Percentiles rank a stretch among this genome's conserved stretches.
These are phyloP conservation scores for Megaceryle maxima DNA, from an alignment of 2,113 vertebrate species.

Conservation along the genomic window DNA sequence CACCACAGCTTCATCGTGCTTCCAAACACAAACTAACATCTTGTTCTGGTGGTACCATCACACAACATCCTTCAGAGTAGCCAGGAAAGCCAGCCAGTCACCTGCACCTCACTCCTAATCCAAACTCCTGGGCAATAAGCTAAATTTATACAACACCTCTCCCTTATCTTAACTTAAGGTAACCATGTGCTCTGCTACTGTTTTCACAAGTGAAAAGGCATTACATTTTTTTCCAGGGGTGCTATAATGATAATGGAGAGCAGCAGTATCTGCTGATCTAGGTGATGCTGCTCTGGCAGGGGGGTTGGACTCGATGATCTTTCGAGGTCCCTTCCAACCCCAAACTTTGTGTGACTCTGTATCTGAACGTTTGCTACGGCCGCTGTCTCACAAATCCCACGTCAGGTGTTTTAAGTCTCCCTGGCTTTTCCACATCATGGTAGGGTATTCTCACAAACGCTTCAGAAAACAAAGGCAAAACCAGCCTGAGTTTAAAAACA, in stretches of 20 bases:
- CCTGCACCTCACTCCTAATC: too few species aligned
- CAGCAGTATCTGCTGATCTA: not conserved
- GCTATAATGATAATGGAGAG: not conserved
- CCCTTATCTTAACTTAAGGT: not conserved
- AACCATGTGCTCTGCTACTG: not conserved
- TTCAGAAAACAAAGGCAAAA: not conserved
- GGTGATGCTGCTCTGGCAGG: too few species aligned
- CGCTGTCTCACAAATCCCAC: not conserved
- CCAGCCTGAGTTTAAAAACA: not conserved
- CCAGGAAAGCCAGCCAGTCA: not conserved
- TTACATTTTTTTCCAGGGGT: not conserved
- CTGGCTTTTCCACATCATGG: not conserved
- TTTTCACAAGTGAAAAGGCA: not conserved
- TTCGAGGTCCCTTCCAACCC: too few species aligned
- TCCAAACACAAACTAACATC: rapidly evolving
- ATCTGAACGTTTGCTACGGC: not conserved
- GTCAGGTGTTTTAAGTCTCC: not conserved
- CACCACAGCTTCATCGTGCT: not conserved
- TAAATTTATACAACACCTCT: not conserved
- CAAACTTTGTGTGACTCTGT: too few species aligned
- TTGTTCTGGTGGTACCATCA: not conserved
- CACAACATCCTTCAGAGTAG: not conserved
- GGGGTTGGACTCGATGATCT: too few species aligned
- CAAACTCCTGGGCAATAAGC: not conserved
- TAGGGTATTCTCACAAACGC: not conserved